A percentile compares a stretch with the other conserved stretches of the same genome.
phyloP scores from a whole-genome alignment of 2,797 vertebrate species.

The Podarcis lilfordi region DNA sequence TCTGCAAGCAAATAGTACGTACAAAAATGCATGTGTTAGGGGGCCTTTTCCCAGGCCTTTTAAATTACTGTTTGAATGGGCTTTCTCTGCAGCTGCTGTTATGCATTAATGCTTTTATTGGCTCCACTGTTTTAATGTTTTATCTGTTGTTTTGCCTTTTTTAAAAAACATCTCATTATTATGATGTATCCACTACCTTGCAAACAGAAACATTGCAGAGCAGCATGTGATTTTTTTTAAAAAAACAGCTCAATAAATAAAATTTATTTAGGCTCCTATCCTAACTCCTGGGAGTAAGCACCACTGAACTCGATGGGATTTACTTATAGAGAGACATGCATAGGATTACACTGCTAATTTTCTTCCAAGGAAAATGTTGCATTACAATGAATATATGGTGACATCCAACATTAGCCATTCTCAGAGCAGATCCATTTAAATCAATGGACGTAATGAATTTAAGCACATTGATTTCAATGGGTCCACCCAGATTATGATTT shows the following conservation, averaged over 20 bases:
- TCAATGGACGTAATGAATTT: no score
- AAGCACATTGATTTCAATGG: no score
- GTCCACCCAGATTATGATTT: no score
- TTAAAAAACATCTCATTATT: neutral
- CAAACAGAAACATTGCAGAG: neutral
- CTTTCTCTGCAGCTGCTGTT: neutral
- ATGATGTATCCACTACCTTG: neutral
- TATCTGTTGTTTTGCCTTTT: neutral
- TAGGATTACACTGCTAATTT: neutral
- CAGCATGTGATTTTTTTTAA: neutral
- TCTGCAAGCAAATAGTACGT: no score
- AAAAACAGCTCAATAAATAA: neutral
- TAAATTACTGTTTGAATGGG: neutral
- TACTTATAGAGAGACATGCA: neutral
- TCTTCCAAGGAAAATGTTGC: neutral
- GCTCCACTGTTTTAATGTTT: neutral
- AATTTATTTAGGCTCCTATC: neutral
- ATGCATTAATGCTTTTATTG: neutral
- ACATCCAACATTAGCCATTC: no score
- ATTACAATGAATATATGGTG: neutral
- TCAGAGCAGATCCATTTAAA: no score
- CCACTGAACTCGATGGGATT: neutral
- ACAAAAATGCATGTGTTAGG: no score
- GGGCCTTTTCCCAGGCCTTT: neutral
- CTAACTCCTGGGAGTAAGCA: neutral